Evolutionary conservation across 2,888 invertebrate species (phyloP).

Genomic region (Heliconius erato): DNA sequence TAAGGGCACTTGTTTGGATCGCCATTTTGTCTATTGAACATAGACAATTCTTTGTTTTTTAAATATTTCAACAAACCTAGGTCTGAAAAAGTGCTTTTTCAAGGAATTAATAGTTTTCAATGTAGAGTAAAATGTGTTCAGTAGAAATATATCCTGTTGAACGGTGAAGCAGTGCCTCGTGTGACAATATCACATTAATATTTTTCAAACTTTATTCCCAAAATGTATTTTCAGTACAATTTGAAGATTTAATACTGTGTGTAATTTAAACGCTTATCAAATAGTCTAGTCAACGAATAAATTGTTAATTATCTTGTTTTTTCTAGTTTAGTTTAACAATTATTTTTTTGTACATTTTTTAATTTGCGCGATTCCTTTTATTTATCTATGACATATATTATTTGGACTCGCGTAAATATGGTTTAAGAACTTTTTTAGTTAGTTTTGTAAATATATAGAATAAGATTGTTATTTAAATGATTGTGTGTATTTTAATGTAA

Average conservation of each 20-base stretch:
- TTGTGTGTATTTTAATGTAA: constrained; percentile 69
- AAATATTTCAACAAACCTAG: constrained; percentile 45
- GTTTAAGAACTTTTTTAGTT: constrained; percentile 56
- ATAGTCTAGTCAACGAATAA: constrained; percentile 54
- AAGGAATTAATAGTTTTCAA: constrained; percentile 52
- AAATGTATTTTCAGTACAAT: constrained; percentile 34
- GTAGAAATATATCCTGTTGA: constrained; percentile 74
- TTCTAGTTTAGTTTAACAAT: constrained; percentile 47
- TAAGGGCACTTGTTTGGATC: constrained; percentile 80
- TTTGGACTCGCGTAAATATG: constrained; percentile 49
- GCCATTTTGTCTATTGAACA: constrained; percentile 43
- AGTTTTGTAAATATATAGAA: constrained; percentile 67
- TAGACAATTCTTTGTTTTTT: constrained; percentile 31
- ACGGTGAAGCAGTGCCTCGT: constrained; percentile 76
- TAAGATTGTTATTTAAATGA: constrained; percentile 72
- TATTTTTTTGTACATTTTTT: constrained; percentile 36
- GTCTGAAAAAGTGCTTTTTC: constrained; percentile 80
- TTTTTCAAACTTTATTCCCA: constrained; percentile 25
- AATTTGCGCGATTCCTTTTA: constrained; percentile 43
- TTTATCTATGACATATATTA: constrained; percentile 32
- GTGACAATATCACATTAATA: constrained; percentile 75
- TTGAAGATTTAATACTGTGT: constrained; percentile 37
- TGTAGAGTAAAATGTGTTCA: constrained; percentile 68
- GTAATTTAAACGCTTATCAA: constrained; percentile 56
- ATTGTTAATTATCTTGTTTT: constrained; percentile 46